Base-by-base conservation (phyloP, 2,113 vertebrate species). In the Aptenodytes forsteri region DNA sequence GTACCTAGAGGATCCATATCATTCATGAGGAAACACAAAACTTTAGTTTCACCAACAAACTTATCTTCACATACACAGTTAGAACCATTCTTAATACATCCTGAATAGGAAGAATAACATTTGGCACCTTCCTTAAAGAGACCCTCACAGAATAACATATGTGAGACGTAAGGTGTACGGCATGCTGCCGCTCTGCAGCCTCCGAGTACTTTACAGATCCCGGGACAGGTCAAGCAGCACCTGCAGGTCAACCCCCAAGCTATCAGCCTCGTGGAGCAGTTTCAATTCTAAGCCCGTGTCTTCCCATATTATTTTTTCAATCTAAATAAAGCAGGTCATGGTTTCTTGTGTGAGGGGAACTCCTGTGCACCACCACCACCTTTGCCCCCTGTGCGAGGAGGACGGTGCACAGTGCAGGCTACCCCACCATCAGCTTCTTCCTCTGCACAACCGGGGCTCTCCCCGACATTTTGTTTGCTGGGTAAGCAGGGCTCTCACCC, bases 381-480 rank as follows among this genome's bases (percentile, higher is more conserved):
- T 86, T 25, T 79, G 76, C 58, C 67, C 73, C 66, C 47, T 16
- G 47, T 4, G 46, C 4, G 2, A 32, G 54, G 58, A 69, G 52
- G 47, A 50, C 0, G 65, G 44, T 2, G 40, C 19, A 4, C 46
- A 21, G 26, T 1, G 73, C 66, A 1, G 58, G 26, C 29, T 22
- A 8, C 26, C 47, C 32, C 61, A 25, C 23, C 47, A 12, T 0
- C 58, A 5, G n/a, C 58, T 49, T 18, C 58, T 30, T 20, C 27
- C 62, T n/a, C 17, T 10, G 66, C 71, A 18, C 52, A 5, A 5
- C 34, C 29, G 4, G 55, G 54, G 55, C 47, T 71, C 32, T 13
- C 71, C 70, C 82, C 16, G 58, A 4, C 46, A 11, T 34, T 47
- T 7, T 6, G 62, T 13, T 2, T 5, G 15, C 52, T 4, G 62